Base-by-base conservation (phyloP, 2,113 vertebrate genomes). In the Plestiodon gilberti region DNA sequence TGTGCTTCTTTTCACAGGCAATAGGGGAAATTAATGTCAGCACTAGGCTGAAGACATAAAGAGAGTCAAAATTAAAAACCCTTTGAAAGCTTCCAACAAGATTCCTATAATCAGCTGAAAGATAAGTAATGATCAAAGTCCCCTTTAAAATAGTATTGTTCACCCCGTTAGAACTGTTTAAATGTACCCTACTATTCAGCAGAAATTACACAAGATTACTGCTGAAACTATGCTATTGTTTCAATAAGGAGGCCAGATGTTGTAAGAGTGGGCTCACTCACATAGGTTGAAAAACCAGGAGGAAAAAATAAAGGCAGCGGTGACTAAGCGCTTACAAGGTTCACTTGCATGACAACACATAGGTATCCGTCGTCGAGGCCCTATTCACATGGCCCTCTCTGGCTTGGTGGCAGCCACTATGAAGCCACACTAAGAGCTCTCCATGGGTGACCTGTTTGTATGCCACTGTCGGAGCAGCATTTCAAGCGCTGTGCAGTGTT, bases 101-200 rank as follows among this genome's bases (percentile, higher is more conserved):
- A 97, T 96, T 97, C 96, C 96, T 97, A 96, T 97, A 97, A 97
- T 97, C 97, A 97, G 91, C 94, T 95, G 90, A 92, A 93, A 97
- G 97, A 98, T 98, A 98, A 98, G 97, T 97, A 96, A 96, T 98
- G 98, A 98, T 98, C 98, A 98, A 98, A 98, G 97, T 95, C 96
- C 95, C 96, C 92, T 91, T 95, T 96, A 95, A 96, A 96, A 96
- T 92, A 93, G 93, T 97, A 97, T 97, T 97, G 94, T 96, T 97
- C 97, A 90, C 91, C 95, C 96, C 93, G 95, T 97, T 97, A 95
- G 93, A 96, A 94, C 95, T 95, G 95, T 94, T 96, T 97, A 96
- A 97, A 96, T 93, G 96, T 95, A 97, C 96, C 95, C 95, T 96
- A 96, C 96, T 94, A 97, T 97, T 98, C 97, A 96, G 93, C 96